Percentiles rank a stretch among this genome's conserved stretches.
phyloP scores from a whole-genome alignment of 2,888 invertebrate species.

The Silvanus unidentatus region DNA sequence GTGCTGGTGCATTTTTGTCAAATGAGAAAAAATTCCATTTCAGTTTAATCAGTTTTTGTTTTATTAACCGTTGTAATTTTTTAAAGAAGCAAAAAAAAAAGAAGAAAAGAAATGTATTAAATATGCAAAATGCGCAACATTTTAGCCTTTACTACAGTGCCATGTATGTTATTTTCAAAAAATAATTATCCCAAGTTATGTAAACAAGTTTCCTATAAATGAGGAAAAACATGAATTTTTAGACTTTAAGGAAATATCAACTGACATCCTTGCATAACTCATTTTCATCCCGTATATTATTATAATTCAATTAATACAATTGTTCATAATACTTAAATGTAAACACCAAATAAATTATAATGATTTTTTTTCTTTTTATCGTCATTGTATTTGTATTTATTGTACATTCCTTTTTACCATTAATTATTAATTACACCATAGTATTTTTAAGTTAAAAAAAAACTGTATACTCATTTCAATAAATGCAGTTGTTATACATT shows the following conservation, averaged over 20 bases:
- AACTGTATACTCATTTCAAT: conserved; percentile 11
- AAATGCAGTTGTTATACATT: conserved; percentile 21
- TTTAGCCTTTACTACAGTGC: conserved; percentile 21
- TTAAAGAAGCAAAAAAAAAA: too few species aligned
- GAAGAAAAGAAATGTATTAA: not conserved
- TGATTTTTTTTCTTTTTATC: conserved; percentile 15
- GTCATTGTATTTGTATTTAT: conserved; percentile 7
- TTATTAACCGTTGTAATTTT: conserved; percentile 8
- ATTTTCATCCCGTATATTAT: not conserved
- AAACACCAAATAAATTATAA: conserved; percentile 24
- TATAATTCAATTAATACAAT: conserved; percentile 8
- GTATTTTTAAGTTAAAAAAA: not conserved
- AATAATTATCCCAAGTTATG: too few species aligned
- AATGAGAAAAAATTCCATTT: not conserved
- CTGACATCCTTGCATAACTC: not conserved
- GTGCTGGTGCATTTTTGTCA: not conserved
- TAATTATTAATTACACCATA: conserved; percentile 17
- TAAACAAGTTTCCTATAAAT: not conserved
- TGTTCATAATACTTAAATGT: conserved; percentile 21
- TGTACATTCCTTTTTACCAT: conserved; percentile 23
- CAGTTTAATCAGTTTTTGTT: not conserved
- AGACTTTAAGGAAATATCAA: conserved; percentile 7
- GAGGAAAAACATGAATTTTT: not conserved
- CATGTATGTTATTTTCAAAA: conserved; percentile 11
- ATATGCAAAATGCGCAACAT: conserved; percentile 8